These are phyloP conservation scores for Mallotus villosus DNA, from an alignment of 2,797 vertebrate species.

Conservation along the genomic window DNA sequence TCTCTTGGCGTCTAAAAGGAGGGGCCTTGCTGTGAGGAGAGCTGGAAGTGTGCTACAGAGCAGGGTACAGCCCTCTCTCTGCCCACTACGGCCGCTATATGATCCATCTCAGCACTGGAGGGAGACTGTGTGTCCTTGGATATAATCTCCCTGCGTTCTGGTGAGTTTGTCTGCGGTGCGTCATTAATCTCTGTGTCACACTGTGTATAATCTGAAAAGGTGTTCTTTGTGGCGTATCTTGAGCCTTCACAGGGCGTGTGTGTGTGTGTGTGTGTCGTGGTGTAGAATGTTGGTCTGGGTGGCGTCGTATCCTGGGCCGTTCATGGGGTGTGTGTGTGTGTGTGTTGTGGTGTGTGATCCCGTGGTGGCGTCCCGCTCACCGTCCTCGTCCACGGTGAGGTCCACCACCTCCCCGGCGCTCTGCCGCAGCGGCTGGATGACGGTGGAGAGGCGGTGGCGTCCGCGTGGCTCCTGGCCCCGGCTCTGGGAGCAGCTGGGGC, in stretches of 20 bases:
- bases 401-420: conserved; percentile 96
- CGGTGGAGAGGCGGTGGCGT: conserved; percentile 91
- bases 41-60: neutral
- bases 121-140: neutral
- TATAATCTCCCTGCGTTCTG: neutral
- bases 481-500: conserved; percentile 85
- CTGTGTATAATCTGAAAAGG: too few relatives aligned
- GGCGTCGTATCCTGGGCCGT: neutral
- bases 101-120: neutral
- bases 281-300: neutral
- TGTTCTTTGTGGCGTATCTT: too few relatives aligned
- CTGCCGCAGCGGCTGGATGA: conserved; percentile 96
- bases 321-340: too few relatives aligned
- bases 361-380: conserved; percentile 65
- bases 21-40: neutral
- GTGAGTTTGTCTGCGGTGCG: neutral
- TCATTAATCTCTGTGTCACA: neutral
- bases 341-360: neutral
- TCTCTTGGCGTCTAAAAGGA: neutral
- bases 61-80: too few relatives aligned
- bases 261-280: neutral
- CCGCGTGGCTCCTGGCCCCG: conserved; percentile 86
- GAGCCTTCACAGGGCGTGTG: too few relatives aligned
- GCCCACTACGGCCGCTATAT: too few relatives aligned
- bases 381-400: conserved; percentile 97